phyloP scores from a whole-genome alignment of 2,797 vertebrate species.

The Rhyacichthys aspro region DNA sequence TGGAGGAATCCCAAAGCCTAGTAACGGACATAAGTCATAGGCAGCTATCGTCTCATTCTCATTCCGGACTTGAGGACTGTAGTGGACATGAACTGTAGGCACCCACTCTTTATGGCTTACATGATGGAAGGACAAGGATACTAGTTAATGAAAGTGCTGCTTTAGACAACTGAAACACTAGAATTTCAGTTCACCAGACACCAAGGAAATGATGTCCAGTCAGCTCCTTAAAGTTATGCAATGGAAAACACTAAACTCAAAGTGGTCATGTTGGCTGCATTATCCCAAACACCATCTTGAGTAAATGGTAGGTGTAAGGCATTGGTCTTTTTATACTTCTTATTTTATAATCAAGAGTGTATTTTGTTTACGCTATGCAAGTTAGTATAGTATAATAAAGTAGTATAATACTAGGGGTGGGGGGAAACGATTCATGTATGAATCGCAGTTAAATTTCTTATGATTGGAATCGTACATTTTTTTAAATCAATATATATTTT shows the following conservation, averaged over 20 bases:
- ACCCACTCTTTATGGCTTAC: neutral
- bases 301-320: conserved; percentile 71
- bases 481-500: too few species aligned
- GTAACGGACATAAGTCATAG: conserved; percentile 39
- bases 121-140: conserved; percentile 32
- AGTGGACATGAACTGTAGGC: conserved; percentile 13
- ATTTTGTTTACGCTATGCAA: neutral
- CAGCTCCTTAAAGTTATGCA: conserved; percentile 58
- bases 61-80: conserved; percentile 37
- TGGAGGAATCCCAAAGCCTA: conserved; percentile 37
- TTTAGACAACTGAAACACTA: neutral
- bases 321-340: conserved; percentile 46
- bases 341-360: conserved; percentile 4
- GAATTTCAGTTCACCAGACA: conserved; percentile 43
- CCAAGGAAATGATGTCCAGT: conserved; percentile 73
- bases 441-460: too few species aligned
- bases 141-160: conserved; percentile 13
- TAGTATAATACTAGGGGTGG: too few species aligned
- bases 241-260: conserved; percentile 60
- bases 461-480: too few species aligned
- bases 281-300: conserved; percentile 64
- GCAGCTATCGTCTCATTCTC: conserved; percentile 20
- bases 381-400: too few species aligned
- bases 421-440: too few species aligned
- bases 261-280: conserved; percentile 64